phyloP scores from a whole-genome alignment of 1,140 invertebrate genomes.

The Contarinia nasturtii region DNA sequence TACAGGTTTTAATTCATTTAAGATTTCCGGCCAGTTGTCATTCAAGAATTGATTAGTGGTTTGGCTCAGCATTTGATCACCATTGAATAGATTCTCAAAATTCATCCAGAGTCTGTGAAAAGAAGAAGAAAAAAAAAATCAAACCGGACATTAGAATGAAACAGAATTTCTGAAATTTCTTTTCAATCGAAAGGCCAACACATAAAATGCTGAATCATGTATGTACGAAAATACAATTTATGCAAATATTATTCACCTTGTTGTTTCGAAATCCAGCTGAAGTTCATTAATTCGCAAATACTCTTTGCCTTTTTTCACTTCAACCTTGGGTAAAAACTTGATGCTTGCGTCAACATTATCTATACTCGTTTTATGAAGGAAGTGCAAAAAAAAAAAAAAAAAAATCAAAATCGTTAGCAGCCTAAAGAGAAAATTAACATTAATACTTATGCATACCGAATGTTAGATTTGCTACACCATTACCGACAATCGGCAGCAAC shows the following conservation, averaged over 20 bases:
- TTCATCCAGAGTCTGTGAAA: slow-evolving; percentile 10
- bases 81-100: slow-evolving; percentile 23
- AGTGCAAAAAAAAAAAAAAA: background rate
- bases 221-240: slow-evolving; percentile 1
- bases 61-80: slow-evolving; percentile 19
- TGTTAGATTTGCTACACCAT: slow-evolving; percentile 26
- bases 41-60: slow-evolving; percentile 17
- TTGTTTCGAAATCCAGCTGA: slow-evolving; percentile 8
- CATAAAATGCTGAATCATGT: background rate
- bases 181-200: too few relatives aligned
- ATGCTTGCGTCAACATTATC: slow-evolving; percentile 2
- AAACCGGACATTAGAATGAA: too few relatives aligned
- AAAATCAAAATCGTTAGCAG: background rate
- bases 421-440: slow-evolving; percentile 2
- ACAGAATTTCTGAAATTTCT: too few relatives aligned
- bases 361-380: slow-evolving; percentile 2
- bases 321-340: slow-evolving; percentile 1
- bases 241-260: background rate
- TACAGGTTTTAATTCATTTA: slow-evolving; percentile 22
- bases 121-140: too few relatives aligned
- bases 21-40: slow-evolving; percentile 24
- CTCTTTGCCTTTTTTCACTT: slow-evolving; percentile 19
- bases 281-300: slow-evolving; percentile 15
- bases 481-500: slow-evolving; percentile 31
- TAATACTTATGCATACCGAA: slow-evolving; percentile 19